Evolutionary conservation across 1,140 invertebrate species (phyloP).

Genomic region (Neelides sp.): DNA sequence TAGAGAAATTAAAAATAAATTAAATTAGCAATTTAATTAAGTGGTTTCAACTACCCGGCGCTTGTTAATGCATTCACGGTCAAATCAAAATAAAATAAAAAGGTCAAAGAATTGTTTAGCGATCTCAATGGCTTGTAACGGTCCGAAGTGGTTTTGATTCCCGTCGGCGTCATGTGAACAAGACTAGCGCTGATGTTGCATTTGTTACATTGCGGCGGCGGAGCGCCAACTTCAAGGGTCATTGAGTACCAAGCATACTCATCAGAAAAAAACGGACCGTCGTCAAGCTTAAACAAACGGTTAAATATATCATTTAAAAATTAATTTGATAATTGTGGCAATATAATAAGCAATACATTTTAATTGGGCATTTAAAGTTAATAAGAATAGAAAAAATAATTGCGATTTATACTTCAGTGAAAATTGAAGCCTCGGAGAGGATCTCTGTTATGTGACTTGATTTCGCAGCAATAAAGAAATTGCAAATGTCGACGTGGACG

Average conservation of each 20-base stretch:
- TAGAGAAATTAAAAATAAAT: too few species aligned
- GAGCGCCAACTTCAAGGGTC: slow-evolving; percentile 44
- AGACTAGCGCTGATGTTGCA: slow-evolving; percentile 53
- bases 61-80: slow-evolving; percentile 56
- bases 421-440: slow-evolving; percentile 42
- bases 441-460: slow-evolving; percentile 46
- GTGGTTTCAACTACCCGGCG: slow-evolving; percentile 50
- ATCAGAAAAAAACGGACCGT: slow-evolving; percentile 30
- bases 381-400: too few species aligned
- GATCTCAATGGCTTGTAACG: too few species aligned
- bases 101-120: too few species aligned
- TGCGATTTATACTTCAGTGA: background rate
- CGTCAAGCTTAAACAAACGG: too few species aligned
- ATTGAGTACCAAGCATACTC: slow-evolving; percentile 53
- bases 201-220: slow-evolving; percentile 46
- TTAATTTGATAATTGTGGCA: too few species aligned
- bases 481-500: slow-evolving; percentile 68
- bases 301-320: too few species aligned
- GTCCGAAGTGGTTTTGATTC: slow-evolving; percentile 36
- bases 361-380: too few species aligned
- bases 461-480: slow-evolving; percentile 55
- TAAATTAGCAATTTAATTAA: too few species aligned
- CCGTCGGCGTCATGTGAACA: slow-evolving; percentile 49
- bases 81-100: slow-evolving; percentile 70
- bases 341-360: too few species aligned